A percentile compares a stretch with the other conserved stretches of the same genome.
These are phyloP conservation scores for Tenthredo scrophulariae DNA, from an alignment of 2,888 invertebrate genomes.

Conservation along the genomic window DNA sequence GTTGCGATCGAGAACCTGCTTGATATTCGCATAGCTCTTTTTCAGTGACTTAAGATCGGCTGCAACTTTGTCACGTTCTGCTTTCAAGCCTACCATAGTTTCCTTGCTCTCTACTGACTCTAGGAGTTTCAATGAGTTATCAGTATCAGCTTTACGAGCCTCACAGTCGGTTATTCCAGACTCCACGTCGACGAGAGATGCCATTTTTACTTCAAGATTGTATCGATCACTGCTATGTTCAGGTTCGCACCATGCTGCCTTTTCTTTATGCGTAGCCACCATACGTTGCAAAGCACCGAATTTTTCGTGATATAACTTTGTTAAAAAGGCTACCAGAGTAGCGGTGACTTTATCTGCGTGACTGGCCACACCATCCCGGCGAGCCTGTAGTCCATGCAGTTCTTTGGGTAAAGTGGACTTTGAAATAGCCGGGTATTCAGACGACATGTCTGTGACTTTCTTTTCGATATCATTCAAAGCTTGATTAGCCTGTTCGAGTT, in stretches of 20 bases:
- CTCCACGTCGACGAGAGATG: constrained; percentile 88
- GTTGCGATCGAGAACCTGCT: constrained; percentile 84
- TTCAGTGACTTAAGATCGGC: constrained; percentile 87
- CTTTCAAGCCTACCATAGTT: constrained; percentile 83
- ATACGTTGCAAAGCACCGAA: constrained; percentile 90
- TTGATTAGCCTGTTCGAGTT: constrained; percentile 85
- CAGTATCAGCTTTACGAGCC: constrained; percentile 83
- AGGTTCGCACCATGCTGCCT: constrained; percentile 94
- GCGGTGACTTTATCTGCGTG: constrained; percentile 89
- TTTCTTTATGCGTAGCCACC: constrained; percentile 90
- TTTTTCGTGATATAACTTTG: constrained; percentile 93
- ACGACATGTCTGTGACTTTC: constrained; percentile 86
- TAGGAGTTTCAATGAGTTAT: constrained; percentile 86
- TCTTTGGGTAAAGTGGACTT: constrained; percentile 91
- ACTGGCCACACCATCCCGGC: constrained; percentile 88
- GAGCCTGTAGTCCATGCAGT: constrained; percentile 89
- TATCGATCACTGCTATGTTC: constrained; percentile 94
- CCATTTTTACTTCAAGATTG: constrained; percentile 94
- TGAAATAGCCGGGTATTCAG: constrained; percentile 88
- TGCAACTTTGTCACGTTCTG: constrained; percentile 85
- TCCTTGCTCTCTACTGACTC: constrained; percentile 88
- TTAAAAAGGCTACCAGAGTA: constrained; percentile 88
- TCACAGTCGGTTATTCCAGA: constrained; percentile 87
- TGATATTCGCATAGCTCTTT: constrained; percentile 85
- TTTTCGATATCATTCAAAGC: constrained; percentile 85